Evolutionary conservation across 1,140 invertebrate species (phyloP), one percentile per base, ranked within the genome.

Genomic region (Holotrichia oblita): DNA sequence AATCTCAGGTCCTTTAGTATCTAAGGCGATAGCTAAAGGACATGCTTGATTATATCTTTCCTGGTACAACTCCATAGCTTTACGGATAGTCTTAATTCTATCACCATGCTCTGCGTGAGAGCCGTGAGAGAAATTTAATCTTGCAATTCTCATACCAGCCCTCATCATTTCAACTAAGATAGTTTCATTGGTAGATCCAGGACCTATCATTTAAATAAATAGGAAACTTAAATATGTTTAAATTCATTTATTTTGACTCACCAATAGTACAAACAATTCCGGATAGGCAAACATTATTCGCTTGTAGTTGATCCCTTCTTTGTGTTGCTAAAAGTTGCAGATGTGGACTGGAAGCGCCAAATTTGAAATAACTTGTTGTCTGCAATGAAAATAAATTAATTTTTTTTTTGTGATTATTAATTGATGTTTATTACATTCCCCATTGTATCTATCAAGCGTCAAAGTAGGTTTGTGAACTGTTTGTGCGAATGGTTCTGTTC

Each of bases 1-100:
- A 82, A 99, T 99, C 90, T 99, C 98, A 0, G 98, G 98, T 14
- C 98, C 98, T 88, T 99, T 99, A 3, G 98, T 99, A 84, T 99
- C 98, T 42, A 99, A 88, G 41, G 97, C 98, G 86, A 99, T 97
- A 14, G 96, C 98, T n/a, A 99, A 90, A 2, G 97, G 95, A 84
- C 94, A 92, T 9, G 92, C 91, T 78, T 94, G 91, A 12, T 93
- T 94, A 6, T 93, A 87, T 81, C 93, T 93, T 41, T 92, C 89
- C 73, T 93, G 93, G 80, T 97, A 93, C 83, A 93, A 94, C 81
- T 92, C 93, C 59, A 93, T 94, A 10, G 97, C 97, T 82, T 92
- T 87, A 40, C 97, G 90, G 27, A 98, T 93, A 87, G 98, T 98
- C 41, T 90, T 89, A 80, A 99, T 97, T 0, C 97, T 98, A 82